These are phyloP conservation scores for Mellilla xanthometata DNA, from an alignment of 2,888 invertebrate species.

Conservation along the genomic window DNA sequence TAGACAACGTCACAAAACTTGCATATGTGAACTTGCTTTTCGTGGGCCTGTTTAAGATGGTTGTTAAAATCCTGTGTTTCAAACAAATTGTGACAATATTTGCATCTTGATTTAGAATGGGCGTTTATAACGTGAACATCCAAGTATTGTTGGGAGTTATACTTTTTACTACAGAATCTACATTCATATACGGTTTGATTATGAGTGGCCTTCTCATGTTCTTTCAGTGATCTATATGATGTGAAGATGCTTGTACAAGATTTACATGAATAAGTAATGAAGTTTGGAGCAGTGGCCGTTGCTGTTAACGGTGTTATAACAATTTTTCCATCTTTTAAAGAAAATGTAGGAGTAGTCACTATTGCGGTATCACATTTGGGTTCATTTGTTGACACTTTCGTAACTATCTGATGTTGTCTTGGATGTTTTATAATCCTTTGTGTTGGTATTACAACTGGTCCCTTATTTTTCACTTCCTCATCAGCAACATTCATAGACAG, in stretches of 20 bases:
- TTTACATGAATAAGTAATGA: conserved; percentile 42
- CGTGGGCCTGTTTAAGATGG: conserved; percentile 47
- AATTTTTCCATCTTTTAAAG: conserved; percentile 42
- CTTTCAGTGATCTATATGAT: conserved; percentile 42
- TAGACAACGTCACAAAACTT: conserved; percentile 48
- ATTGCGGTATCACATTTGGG: not conserved
- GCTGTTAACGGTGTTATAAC: conserved; percentile 39
- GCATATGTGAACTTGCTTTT: conserved; percentile 40
- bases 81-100: conserved; percentile 44
- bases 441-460: conserved; percentile 25
- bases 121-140: conserved; percentile 46
- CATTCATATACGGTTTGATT: conserved; percentile 42
- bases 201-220: conserved; percentile 48
- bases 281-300: conserved; percentile 28
- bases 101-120: conserved; percentile 45
- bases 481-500: not conserved
- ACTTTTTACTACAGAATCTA: conserved; percentile 45
- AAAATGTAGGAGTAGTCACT: conserved; percentile 37
- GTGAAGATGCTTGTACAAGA: conserved; percentile 48
- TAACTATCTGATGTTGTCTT: conserved; percentile 2
- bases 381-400: not conserved
- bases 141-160: conserved; percentile 48
- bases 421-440: conserved; percentile 25
- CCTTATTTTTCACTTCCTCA: conserved; percentile 12
- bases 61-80: conserved; percentile 23